Evolutionary conservation across 2,797 vertebrate species (phyloP).

Genomic region (Mormyrus hasselquistii): DNA sequence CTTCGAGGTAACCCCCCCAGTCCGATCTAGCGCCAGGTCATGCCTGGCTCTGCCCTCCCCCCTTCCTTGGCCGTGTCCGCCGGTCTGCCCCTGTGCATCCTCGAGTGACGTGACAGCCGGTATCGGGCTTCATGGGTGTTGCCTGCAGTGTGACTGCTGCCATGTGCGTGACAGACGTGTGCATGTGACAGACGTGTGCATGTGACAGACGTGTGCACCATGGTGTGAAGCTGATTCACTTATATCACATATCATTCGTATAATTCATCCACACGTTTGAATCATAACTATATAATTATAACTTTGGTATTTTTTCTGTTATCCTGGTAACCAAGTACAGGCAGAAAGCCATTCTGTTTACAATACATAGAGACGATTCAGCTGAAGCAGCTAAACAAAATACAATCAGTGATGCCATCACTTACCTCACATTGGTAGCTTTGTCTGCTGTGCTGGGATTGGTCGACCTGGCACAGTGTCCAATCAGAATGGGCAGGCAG

Average conservation of each 20-base stretch:
- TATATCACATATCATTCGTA: not conserved
- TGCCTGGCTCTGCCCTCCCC: slow-evolving; percentile 11
- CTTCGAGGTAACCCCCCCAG: slow-evolving; percentile 82
- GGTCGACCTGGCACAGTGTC: not conserved
- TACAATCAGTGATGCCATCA: not conserved
- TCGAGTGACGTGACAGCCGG: not conserved
- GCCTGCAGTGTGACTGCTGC: not conserved
- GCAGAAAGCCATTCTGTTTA: not conserved
- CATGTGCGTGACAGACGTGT: not conserved
- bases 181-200: not conserved
- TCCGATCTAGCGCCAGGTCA: slow-evolving; percentile 41
- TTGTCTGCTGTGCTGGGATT: not conserved
- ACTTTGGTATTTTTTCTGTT: not conserved
- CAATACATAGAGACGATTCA: not conserved
- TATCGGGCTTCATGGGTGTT: not conserved
- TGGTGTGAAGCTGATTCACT: not conserved
- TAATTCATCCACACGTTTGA: not conserved
- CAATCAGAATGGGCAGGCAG: not conserved
- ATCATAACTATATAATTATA: not conserved
- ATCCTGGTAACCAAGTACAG: not conserved
- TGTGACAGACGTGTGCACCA: not conserved
- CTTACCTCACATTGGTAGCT: not conserved
- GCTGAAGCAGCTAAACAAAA: not conserved
- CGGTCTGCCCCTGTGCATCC: not conserved
- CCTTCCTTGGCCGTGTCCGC: not conserved